phyloP scores from a whole-genome alignment of 2,113 vertebrate genomes.

The Podiceps cristatus region DNA sequence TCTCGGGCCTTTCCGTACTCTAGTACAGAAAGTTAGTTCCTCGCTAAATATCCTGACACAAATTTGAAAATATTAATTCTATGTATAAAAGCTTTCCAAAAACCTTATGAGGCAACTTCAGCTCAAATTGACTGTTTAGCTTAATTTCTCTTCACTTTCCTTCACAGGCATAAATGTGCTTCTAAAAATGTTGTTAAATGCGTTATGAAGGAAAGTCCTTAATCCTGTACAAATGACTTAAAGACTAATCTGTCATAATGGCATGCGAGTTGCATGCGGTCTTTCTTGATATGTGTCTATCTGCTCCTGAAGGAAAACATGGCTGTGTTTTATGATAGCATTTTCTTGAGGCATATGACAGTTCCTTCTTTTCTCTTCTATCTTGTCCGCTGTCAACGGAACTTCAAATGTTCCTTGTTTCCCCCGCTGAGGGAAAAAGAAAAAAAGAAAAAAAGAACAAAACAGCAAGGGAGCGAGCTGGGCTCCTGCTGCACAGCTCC shows the following conservation, averaged over 20 bases:
- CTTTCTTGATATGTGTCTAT: not conserved
- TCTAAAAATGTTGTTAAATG: not conserved
- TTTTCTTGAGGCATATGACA: not conserved
- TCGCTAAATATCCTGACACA: fast-evolving
- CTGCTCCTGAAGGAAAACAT: not conserved
- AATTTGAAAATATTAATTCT: not conserved
- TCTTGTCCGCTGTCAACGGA: not conserved
- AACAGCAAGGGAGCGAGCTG: not conserved
- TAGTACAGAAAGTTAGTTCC: not conserved
- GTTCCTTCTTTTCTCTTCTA: not conserved
- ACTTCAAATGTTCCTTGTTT: not conserved
- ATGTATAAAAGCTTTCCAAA: not conserved
- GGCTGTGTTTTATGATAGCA: not conserved
- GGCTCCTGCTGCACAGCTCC: not conserved
- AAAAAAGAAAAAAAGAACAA: not conserved
- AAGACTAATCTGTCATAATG: not conserved
- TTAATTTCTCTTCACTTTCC: not conserved
- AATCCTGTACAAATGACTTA: not conserved
- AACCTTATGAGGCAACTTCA: not conserved
- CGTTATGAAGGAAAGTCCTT: not conserved
- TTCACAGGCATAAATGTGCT: not conserved
- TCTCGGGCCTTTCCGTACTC: not conserved
- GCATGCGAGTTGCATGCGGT: not conserved
- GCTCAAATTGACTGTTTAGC: not conserved
- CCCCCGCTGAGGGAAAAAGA: not conserved